Conservation (phyloP, 2,113 vertebrate genomes). For the Redunca redunca region DNA sequence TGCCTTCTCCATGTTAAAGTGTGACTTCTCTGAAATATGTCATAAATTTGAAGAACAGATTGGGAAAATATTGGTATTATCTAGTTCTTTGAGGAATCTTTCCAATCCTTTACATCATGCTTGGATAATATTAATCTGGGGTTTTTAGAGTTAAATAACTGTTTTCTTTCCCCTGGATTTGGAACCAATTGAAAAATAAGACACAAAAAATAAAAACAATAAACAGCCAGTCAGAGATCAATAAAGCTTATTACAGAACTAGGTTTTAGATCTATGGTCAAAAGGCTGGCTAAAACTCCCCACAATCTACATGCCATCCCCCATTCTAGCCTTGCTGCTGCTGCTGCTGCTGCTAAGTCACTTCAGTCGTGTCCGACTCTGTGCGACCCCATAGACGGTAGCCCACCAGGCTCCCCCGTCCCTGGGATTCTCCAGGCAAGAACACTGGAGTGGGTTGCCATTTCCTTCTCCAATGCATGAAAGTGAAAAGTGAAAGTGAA, state of each 20-base stretch:
- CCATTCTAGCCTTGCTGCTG: not conserved
- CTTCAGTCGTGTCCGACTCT: no score
- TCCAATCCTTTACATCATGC: not conserved
- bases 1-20: not conserved
- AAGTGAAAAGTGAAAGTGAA: no score
- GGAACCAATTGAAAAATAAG: not conserved
- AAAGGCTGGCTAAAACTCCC: not conserved
- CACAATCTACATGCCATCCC: not conserved
- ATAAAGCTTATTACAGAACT: not conserved
- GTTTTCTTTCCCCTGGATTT: not conserved
- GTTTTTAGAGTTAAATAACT: not conserved
- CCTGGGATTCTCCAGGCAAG: no score
- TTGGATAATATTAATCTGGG: not conserved
- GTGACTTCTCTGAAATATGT: not conserved
- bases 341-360: no score
- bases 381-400: no score
- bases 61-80: not conserved
- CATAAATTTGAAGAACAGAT: not conserved
- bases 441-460: no score
- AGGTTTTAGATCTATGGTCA: not conserved
- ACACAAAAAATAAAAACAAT: not conserved
- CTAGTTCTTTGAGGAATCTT: not conserved
- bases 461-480: no score
- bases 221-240: not conserved
- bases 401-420: no score